phyloP scores from a whole-genome alignment of 2,888 invertebrate genomes.

The Agriotes lineatus region DNA sequence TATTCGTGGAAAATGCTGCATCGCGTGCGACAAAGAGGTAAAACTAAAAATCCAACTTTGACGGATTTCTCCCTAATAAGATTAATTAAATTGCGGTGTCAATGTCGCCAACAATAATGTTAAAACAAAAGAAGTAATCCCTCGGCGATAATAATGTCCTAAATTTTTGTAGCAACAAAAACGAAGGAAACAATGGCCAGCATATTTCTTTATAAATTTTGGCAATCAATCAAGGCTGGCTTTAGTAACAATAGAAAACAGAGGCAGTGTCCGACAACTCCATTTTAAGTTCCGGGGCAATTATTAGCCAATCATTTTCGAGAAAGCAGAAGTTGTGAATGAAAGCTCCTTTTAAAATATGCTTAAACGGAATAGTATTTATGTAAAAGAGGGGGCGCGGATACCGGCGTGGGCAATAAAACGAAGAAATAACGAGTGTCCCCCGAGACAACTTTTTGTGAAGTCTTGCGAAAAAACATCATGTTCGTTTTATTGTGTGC shows the following conservation, averaged over 20 bases:
- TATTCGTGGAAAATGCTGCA: too few species aligned
- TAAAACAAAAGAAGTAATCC: constrained; percentile 7
- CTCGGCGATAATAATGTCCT: constrained; percentile 4
- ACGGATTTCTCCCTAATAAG: constrained; percentile 3
- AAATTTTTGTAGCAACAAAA: constrained; percentile 7
- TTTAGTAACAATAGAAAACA: constrained; percentile 3
- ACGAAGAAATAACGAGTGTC: constrained; percentile 6
- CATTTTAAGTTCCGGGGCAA: constrained; percentile 5
- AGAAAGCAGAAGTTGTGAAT: background rate
- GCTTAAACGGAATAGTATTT: background rate
- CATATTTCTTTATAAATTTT: constrained; percentile 12
- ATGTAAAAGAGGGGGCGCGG: background rate
- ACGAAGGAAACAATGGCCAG: background rate
- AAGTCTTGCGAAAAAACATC: constrained; percentile 7
- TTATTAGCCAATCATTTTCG: background rate
- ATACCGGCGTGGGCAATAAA: constrained; percentile 2
- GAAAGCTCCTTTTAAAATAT: background rate
- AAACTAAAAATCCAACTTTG: background rate
- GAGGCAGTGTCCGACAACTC: constrained; percentile 4
- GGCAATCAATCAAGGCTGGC: constrained; percentile 8
- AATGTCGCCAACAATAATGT: constrained; percentile 1
- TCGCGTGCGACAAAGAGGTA: too few species aligned
- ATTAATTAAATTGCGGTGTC: constrained; percentile 9
- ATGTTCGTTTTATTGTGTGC: constrained; percentile 6
- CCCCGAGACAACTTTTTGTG: constrained; percentile 1